Base-by-base conservation (phyloP, 2,113 vertebrate genomes). In the Tachysurus fulvidraco region DNA sequence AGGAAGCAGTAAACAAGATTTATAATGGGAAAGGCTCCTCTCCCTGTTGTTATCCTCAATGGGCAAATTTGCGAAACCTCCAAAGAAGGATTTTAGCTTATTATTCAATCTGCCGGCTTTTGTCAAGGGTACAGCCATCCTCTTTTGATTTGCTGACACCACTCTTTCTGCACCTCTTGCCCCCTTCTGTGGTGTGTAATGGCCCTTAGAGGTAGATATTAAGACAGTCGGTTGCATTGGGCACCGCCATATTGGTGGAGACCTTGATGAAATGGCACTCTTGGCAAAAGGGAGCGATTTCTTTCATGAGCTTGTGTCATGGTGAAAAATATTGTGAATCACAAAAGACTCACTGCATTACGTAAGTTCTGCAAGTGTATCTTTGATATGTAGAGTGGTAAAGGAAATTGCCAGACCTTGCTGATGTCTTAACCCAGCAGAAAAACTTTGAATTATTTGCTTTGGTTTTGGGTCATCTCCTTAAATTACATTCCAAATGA, bases 1-100 rank as follows among this genome's bases (percentile, higher is more conserved):
- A 94, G 95, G 95, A 95, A 95, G 94, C 96, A 91, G 92, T 96
- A 96, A 96, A 97, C 95, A 94, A 95, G 95, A 96, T 97, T 98
- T 97, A 95, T 96, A 96, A 96, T 96, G 93, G 94, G 93, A 94
- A 95, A 94, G 94, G 94, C 94, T 92, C 93, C 94, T 93, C 91
- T 92, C 91, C 95, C 95, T 91, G 77, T 93, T 96, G 97, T 95
- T 94, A 94, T 92, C 94, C 94, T 95, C 95, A 95, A 94, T 94
- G 94, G 95, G 95, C 93, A 92, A 94, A 17, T 96, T 95, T 95
- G 94, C 94, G 94, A 91, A 93, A 95, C 94, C 93, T 54, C 94
- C 94, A 96, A 96, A 97, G 96, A 95, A 94, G 95, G 96, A 86
- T 81, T 97, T 96, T 96, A 90, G 94, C 95, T 94, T 94, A 94